Conservation (phyloP, 2,113 vertebrate genomes). For the Proteles cristata region DNA sequence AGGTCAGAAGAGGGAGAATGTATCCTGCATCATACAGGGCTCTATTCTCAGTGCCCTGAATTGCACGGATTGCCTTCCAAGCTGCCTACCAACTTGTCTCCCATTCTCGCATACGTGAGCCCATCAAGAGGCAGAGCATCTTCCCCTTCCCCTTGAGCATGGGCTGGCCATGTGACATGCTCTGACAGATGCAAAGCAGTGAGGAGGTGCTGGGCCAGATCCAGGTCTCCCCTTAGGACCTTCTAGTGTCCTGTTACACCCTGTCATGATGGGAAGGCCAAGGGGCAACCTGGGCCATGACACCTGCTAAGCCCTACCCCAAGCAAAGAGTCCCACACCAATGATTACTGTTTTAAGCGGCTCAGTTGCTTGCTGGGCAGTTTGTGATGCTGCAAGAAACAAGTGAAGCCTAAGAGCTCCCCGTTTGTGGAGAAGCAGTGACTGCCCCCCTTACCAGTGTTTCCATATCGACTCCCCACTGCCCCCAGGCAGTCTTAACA, state of each 20-base stretch:
- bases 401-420: background rate
- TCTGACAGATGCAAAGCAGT: background rate
- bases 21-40: background rate
- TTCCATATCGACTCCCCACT: background rate
- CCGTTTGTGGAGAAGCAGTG: background rate
- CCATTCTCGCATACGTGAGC: background rate
- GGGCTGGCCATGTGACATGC: accelerated
- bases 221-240: background rate
- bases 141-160: too few species aligned
- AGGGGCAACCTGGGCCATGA: background rate
- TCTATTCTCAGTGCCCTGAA: background rate
- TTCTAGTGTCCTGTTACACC: background rate
- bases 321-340: background rate
- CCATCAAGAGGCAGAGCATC: background rate
- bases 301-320: background rate
- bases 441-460: background rate
- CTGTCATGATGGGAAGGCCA: background rate
- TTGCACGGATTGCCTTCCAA: background rate
- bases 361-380: too few species aligned
- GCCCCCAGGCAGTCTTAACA: background rate
- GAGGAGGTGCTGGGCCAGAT: accelerated
- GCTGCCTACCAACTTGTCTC: background rate
- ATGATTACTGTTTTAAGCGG: background rate
- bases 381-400: background rate
- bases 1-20: too few species aligned